These are phyloP conservation scores for Pleuronectes platessa DNA, from an alignment of 2,113 vertebrate genomes.

Conservation along the genomic window DNA sequence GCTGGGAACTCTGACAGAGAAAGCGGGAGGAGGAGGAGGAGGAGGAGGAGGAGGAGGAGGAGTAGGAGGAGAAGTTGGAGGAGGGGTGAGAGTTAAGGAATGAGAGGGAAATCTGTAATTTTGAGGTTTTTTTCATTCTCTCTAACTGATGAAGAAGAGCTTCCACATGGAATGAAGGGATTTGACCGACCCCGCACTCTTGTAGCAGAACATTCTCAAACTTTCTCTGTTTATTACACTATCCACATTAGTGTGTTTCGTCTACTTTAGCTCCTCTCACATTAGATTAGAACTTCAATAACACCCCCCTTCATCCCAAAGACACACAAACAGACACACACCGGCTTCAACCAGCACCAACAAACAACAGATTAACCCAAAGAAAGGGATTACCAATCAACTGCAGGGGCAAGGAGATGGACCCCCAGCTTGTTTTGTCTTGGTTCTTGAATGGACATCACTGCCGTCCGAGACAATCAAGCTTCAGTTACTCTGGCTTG, in stretches of 20 bases:
- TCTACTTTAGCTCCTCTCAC: slow-evolving; percentile 28
- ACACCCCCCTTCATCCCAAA: not conserved
- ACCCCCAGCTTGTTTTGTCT: slow-evolving; percentile 66
- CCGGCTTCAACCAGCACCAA: slow-evolving; percentile 48
- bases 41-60: slow-evolving; percentile 34
- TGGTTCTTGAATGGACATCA: slow-evolving; percentile 61
- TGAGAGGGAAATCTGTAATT: slow-evolving; percentile 38
- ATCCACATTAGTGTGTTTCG: slow-evolving; percentile 8
- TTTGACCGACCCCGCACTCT: too few relatives aligned
- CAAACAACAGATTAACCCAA: slow-evolving; percentile 75
- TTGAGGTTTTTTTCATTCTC: not conserved
- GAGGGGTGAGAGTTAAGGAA: slow-evolving; percentile 13
- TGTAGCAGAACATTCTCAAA: not conserved
- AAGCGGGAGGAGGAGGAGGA: slow-evolving; percentile 37
- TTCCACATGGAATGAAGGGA: too few relatives aligned
- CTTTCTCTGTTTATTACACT: not conserved
- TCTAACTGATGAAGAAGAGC: slow-evolving; percentile 11
- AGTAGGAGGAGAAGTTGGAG: slow-evolving; percentile 33
- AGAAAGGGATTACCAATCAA: slow-evolving; percentile 76
- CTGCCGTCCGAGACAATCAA: slow-evolving; percentile 55
- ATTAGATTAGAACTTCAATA: slow-evolving; percentile 57
- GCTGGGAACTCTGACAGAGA: slow-evolving; percentile 83
- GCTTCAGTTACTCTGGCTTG: slow-evolving; percentile 46
- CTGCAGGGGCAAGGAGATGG: slow-evolving; percentile 57
- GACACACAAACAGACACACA: slow-evolving; percentile 40